A percentile compares a stretch with the other conserved stretches of the same genome.
Conservation (phyloP, 2,888 invertebrate species). For the Spialia ferax region DNA sequence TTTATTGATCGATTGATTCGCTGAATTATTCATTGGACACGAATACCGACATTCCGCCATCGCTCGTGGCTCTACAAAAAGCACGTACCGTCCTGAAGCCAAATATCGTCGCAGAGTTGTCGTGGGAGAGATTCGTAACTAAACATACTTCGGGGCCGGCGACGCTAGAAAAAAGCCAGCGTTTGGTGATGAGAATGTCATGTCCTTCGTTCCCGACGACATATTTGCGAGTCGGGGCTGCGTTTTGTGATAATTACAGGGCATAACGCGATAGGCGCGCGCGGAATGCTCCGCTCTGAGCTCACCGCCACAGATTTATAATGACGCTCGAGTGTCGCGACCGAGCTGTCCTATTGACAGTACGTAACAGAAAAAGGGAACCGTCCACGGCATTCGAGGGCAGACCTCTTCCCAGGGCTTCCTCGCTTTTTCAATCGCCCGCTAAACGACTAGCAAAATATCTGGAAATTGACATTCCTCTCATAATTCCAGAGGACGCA, state of each 20-base stretch:
- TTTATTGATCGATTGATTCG: slow-evolving; percentile 84
- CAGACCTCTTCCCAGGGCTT: slow-evolving; percentile 61
- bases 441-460: slow-evolving; percentile 82
- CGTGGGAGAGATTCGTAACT: slow-evolving; percentile 74
- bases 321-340: slow-evolving; percentile 79
- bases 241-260: slow-evolving; percentile 85
- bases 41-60: slow-evolving; percentile 77
- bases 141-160: slow-evolving; percentile 66
- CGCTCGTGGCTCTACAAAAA: slow-evolving; percentile 79
- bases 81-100: slow-evolving; percentile 55
- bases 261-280: slow-evolving; percentile 80
- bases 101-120: slow-evolving; percentile 68
- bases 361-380: slow-evolving; percentile 70
- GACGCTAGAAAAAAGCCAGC: slow-evolving; percentile 72
- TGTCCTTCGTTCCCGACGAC: slow-evolving; percentile 84
- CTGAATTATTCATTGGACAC: slow-evolving; percentile 84
- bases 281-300: slow-evolving; percentile 80
- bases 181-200: slow-evolving; percentile 86
- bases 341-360: slow-evolving; percentile 71
- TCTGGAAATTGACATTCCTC: slow-evolving; percentile 83
- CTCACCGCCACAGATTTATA: slow-evolving; percentile 82
- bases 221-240: slow-evolving; percentile 83
- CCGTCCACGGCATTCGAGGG: slow-evolving; percentile 70
- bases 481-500: slow-evolving; percentile 82
- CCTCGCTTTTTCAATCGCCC: slow-evolving; percentile 66